Evolutionary conservation across 2,888 invertebrate genomes (phyloP).

Genomic region (Sesia bembeciformis): DNA sequence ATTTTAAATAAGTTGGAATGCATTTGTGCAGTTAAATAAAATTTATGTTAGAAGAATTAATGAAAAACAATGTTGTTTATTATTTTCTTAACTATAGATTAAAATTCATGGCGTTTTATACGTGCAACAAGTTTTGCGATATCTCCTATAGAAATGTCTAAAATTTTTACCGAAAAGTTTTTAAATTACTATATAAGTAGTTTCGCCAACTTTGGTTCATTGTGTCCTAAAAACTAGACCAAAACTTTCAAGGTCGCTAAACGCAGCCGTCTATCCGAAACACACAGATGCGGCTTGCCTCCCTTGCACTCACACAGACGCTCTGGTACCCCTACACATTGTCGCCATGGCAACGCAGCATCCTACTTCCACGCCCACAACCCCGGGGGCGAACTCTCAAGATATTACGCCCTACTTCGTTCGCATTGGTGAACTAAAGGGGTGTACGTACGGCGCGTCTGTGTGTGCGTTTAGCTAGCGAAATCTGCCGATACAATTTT

Average conservation of each 20-base stretch:
- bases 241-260: constrained; percentile 62
- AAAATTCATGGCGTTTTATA: no score
- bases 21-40: no score
- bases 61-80: no score
- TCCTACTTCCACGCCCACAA: constrained; percentile 75
- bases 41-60: no score
- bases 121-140: no score
- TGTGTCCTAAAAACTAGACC: constrained; percentile 39
- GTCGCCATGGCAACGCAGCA: constrained; percentile 77
- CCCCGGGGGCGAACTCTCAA: constrained; percentile 71
- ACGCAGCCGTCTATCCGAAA: constrained; percentile 15
- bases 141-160: no score
- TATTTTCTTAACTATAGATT: no score
- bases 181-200: no score
- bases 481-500: constrained; percentile 45
- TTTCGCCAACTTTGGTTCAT: no score
- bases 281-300: constrained; percentile 25
- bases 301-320: constrained; percentile 42
- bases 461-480: constrained; percentile 40
- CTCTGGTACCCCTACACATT: constrained; percentile 55
- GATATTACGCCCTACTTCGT: constrained; percentile 71
- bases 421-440: constrained; percentile 69
- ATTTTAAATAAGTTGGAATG: no score
- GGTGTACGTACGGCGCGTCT: constrained; percentile 52
- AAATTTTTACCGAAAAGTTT: not conserved